Percentiles rank a stretch among this genome's conserved stretches.
Evolutionary conservation across 2,113 vertebrate genomes (phyloP).

Genomic region (Cinclus mexicanus): DNA sequence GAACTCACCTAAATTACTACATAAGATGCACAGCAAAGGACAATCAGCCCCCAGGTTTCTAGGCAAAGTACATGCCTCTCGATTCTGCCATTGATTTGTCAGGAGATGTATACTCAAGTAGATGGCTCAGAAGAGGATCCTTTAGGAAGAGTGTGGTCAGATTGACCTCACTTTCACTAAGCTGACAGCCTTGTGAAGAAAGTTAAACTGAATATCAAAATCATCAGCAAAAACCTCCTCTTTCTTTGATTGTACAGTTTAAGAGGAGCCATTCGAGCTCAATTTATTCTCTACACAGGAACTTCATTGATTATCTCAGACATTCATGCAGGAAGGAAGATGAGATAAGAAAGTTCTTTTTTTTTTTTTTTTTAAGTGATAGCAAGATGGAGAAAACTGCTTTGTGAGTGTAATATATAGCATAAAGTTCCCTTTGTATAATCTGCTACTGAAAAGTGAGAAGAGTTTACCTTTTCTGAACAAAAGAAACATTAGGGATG

Average conservation of each 20-base stretch:
- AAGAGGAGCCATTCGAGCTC: constrained; percentile 60
- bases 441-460: constrained; percentile 7
- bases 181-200: constrained; percentile 48
- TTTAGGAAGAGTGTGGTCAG: constrained; percentile 61
- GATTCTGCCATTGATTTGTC: constrained; percentile 48
- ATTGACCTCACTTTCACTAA: constrained; percentile 58
- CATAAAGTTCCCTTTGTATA: constrained; percentile 7
- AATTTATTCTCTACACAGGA: constrained; percentile 67
- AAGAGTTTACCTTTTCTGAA: constrained; percentile 33
- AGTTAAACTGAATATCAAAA: constrained; percentile 68
- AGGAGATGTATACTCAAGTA: constrained; percentile 41
- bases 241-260: constrained; percentile 69
- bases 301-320: constrained; percentile 67
- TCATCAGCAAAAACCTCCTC: constrained; percentile 56
- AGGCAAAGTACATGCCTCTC: constrained; percentile 24
- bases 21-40: background rate
- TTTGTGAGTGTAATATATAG: constrained; percentile 44
- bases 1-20: background rate
- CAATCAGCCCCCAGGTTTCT: constrained; percentile 21
- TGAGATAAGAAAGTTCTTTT: constrained; percentile 44
- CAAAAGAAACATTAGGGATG: constrained; percentile 34
- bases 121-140: constrained; percentile 50
- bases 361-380: constrained; percentile 67
- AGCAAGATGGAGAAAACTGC: constrained; percentile 64
- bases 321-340: constrained; percentile 70